These are phyloP conservation scores for Prionchulus punctatus DNA, from an alignment of 2,888 invertebrate genomes.

Conservation along the genomic window DNA sequence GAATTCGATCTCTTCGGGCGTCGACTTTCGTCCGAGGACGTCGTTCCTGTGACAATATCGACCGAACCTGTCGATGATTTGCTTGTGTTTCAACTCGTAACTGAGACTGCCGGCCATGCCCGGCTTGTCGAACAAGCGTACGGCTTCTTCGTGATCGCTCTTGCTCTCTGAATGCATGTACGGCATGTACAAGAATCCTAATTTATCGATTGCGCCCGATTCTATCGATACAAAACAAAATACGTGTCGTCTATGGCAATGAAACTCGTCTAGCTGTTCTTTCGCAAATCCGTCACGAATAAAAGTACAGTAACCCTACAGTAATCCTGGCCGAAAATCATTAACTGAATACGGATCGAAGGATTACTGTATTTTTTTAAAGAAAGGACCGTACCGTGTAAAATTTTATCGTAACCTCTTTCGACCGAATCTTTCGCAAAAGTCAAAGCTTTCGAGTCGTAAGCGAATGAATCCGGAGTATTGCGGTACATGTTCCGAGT, in stretches of 20 bases:
- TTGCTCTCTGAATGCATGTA: background rate
- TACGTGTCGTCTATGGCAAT: too few relatives aligned
- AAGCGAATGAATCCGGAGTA: background rate
- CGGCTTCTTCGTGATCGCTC: background rate
- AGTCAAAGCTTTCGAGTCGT: background rate
- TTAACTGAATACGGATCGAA: too few relatives aligned
- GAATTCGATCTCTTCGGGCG: slow-evolving; percentile 1
- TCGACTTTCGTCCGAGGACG: background rate
- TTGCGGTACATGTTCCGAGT: background rate
- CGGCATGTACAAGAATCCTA: background rate
- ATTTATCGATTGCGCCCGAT: too few relatives aligned
- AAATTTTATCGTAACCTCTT: background rate
- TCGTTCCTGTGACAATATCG: background rate
- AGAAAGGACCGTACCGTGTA: background rate
- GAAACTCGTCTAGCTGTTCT: too few relatives aligned
- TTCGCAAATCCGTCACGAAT: too few relatives aligned
- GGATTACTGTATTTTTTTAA: too few relatives aligned
- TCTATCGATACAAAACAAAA: too few relatives aligned
- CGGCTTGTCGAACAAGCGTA: background rate
- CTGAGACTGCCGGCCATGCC: background rate
- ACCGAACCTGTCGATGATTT: slow-evolving; percentile 1
- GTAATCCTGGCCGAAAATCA: too few relatives aligned
- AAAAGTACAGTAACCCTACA: too few relatives aligned
- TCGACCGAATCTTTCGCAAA: background rate
- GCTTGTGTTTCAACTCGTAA: background rate